These are phyloP conservation scores for Cyrtodaria siliqua DNA, from an alignment of 2,888 invertebrate species.

Conservation along the genomic window DNA sequence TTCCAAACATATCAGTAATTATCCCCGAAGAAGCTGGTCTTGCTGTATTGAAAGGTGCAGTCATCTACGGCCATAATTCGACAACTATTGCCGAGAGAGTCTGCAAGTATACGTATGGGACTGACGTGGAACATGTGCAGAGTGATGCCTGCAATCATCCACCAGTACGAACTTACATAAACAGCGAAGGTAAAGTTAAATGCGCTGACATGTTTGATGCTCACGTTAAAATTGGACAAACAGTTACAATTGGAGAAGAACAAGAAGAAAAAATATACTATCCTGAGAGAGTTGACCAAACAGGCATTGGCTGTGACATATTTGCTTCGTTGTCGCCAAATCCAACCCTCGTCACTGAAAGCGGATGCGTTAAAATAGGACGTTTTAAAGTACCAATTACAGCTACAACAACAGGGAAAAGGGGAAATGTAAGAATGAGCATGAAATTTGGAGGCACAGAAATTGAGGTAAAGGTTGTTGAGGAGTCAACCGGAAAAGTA, in stretches of 20 bases:
- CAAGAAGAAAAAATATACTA: too few relatives aligned
- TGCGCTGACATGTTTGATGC: conserved; percentile 30
- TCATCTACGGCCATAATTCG: conserved; percentile 46
- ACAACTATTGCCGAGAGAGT: conserved; percentile 31
- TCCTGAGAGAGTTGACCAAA: too few relatives aligned
- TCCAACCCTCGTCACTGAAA: too few relatives aligned
- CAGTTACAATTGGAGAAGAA: conserved; percentile 15
- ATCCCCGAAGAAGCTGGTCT: neutral
- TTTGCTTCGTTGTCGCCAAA: too few relatives aligned
- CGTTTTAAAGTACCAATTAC: too few relatives aligned
- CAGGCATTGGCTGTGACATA: too few relatives aligned
- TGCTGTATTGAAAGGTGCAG: conserved; percentile 1
- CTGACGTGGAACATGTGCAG: neutral
- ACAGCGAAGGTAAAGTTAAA: conserved; percentile 7
- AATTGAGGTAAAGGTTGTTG: too few relatives aligned
- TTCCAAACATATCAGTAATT: neutral
- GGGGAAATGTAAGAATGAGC: too few relatives aligned
- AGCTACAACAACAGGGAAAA: too few relatives aligned
- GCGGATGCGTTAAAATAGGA: too few relatives aligned
- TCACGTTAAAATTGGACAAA: conserved; percentile 29
- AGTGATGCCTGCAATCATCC: neutral
- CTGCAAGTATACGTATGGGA: conserved; percentile 38
- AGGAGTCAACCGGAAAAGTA: too few relatives aligned
- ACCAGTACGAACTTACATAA: conserved; percentile 16
- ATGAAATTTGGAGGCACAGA: too few relatives aligned